A percentile compares a stretch with the other conserved stretches of the same genome.
phyloP scores from a whole-genome alignment of 2,888 invertebrate species.

The Chironomus tentans region DNA sequence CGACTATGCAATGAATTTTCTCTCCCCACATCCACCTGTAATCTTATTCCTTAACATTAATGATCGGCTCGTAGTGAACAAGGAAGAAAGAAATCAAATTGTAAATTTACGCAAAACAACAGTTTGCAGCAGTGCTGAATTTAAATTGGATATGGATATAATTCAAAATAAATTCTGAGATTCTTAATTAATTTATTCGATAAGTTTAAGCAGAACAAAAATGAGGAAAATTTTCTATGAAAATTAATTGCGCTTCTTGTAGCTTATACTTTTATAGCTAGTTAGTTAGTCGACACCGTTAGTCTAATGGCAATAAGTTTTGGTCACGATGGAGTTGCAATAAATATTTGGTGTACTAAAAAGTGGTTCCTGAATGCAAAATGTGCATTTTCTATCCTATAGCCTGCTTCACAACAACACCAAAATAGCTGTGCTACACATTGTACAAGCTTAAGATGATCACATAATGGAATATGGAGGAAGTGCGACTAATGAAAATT shows the following conservation, averaged over 20 bases:
- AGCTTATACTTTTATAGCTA: not conserved
- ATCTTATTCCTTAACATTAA: not conserved
- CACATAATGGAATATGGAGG: not conserved
- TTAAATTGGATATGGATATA: not conserved
- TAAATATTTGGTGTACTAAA: conserved; percentile 14
- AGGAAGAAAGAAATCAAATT: not conserved
- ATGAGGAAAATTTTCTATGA: not conserved
- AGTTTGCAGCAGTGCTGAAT: not conserved
- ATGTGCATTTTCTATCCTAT: too few species aligned
- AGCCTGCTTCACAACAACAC: too few species aligned
- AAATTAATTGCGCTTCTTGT: not conserved
- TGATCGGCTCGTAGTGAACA: not conserved
- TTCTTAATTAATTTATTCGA: not conserved
- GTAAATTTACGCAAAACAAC: too few species aligned
- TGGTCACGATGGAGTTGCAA: conserved; percentile 1
- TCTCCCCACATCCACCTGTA: not conserved
- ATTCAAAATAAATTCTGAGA: too few species aligned
- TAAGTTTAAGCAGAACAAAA: not conserved
- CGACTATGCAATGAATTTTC: not conserved
- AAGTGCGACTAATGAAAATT: conserved; percentile 20
- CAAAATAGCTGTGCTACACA: not conserved
- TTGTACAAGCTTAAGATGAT: not conserved
- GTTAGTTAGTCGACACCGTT: too few species aligned
- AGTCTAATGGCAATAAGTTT: not conserved
- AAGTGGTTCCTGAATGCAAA: not conserved